Evolutionary conservation across 2,797 vertebrate genomes (phyloP).

Genomic region (Sebastes ruberrimus): DNA sequence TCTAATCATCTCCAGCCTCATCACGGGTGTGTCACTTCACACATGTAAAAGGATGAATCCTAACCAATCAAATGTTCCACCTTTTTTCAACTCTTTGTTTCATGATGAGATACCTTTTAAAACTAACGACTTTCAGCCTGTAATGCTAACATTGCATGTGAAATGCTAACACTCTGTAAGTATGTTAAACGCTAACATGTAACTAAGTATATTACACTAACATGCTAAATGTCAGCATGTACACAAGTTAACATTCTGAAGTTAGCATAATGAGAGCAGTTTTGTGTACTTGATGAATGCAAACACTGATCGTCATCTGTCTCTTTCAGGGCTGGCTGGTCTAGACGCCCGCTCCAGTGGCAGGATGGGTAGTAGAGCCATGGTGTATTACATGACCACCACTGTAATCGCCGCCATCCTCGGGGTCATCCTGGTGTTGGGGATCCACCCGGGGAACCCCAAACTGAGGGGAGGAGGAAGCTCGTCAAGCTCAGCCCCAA

Average conservation of each 20-base stretch:
- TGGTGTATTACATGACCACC: constrained; percentile 89
- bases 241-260: neutral
- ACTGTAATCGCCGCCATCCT: constrained; percentile 85
- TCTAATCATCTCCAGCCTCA: constrained; percentile 88
- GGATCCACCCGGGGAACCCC: constrained; percentile 87
- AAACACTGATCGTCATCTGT: neutral
- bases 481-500: neutral
- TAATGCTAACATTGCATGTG: neutral
- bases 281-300: neutral
- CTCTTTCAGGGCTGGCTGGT: constrained; percentile 81
- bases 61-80: neutral
- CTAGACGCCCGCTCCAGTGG: constrained; percentile 87
- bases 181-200: neutral
- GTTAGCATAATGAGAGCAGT: neutral
- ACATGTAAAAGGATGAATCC: no score
- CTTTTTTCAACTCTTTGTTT: neutral
- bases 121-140: neutral
- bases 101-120: neutral
- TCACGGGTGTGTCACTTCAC: constrained; percentile 76
- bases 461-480: constrained; percentile 77
- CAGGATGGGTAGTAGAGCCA: constrained; percentile 87
- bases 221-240: neutral
- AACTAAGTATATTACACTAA: neutral
- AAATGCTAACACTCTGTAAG: neutral
- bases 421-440: constrained; percentile 86